A percentile compares a stretch with the other conserved stretches of the same genome.
Conservation (phyloP, 2,888 invertebrate species). For the Charanyca ferruginea region DNA sequence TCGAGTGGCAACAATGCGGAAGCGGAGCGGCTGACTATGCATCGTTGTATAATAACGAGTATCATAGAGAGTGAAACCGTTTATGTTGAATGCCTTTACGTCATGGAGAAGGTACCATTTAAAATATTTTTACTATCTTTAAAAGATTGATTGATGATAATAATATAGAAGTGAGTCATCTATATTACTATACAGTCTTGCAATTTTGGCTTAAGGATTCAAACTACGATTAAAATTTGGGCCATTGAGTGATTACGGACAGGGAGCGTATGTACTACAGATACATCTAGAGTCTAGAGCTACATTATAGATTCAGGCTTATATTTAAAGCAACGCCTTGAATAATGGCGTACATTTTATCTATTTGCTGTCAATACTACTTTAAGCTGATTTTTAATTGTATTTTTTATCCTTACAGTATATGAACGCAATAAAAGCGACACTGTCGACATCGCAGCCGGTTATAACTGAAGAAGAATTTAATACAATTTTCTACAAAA, state of each 20-base stretch:
- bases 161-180: constrained; percentile 4
- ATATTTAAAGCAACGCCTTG: too few relatives aligned
- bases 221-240: too few relatives aligned
- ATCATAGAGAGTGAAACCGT: constrained; percentile 97
- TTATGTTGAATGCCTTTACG: constrained; percentile 97
- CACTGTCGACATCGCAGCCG: constrained; percentile 96
- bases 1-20: constrained; percentile 91
- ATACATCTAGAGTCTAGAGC: too few relatives aligned
- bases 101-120: constrained; percentile 94
- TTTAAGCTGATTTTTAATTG: not conserved
- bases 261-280: too few relatives aligned
- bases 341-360: too few relatives aligned
- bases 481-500: constrained; percentile 97
- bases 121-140: constrained; percentile 50
- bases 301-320: too few relatives aligned
- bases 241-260: too few relatives aligned
- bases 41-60: constrained; percentile 96
- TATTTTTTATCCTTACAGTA: constrained; percentile 91
- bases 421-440: constrained; percentile 97
- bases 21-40: constrained; percentile 96
- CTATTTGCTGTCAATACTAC: too few relatives aligned
- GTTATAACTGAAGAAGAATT: constrained; percentile 97
- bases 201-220: not conserved
- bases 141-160: constrained; percentile 29
- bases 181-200: constrained; percentile 9